Conservation (phyloP, 2,888 invertebrate genomes). For the Drosophila lacicola region DNA sequence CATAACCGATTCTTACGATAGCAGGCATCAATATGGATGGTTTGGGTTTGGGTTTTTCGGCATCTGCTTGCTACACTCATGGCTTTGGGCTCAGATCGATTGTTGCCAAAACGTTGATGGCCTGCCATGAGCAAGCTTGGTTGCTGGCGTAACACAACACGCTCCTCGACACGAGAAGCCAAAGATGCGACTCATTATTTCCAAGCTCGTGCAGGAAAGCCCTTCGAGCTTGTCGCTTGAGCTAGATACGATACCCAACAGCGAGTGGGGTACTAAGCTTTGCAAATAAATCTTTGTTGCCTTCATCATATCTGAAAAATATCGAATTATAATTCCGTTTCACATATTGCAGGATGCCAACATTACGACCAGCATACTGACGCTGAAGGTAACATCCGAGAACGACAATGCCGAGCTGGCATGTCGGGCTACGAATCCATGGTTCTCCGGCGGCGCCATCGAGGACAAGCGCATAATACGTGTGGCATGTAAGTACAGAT, state of each 20-base stretch:
- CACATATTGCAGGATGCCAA: slow-evolving; percentile 84
- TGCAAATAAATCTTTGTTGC: too few species aligned
- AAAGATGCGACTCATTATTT: slow-evolving; percentile 61
- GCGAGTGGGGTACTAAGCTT: too few species aligned
- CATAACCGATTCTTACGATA: slow-evolving; percentile 56
- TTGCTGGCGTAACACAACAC: slow-evolving; percentile 46
- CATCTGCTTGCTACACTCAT: background rate
- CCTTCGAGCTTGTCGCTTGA: background rate
- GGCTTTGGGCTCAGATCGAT: slow-evolving; percentile 19
- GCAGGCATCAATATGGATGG: slow-evolving; percentile 1
- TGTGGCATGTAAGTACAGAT: slow-evolving; percentile 91
- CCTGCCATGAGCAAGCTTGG: slow-evolving; percentile 6
- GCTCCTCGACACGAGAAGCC: slow-evolving; percentile 6
- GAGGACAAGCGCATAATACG: slow-evolving; percentile 92
- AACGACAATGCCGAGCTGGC: slow-evolving; percentile 93
- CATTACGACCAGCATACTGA: slow-evolving; percentile 90
- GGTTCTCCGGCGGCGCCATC: slow-evolving; percentile 92
- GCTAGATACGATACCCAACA: background rate
- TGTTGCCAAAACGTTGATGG: slow-evolving; percentile 43
- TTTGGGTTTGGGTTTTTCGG: too few species aligned
- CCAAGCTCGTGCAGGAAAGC: slow-evolving; percentile 18
- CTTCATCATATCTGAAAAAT: background rate
- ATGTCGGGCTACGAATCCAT: slow-evolving; percentile 94
- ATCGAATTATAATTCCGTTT: slow-evolving; percentile 8
- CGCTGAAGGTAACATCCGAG: slow-evolving; percentile 90